Conservation (phyloP, 2,113 vertebrate species). For the Antechinus flavipes region DNA sequence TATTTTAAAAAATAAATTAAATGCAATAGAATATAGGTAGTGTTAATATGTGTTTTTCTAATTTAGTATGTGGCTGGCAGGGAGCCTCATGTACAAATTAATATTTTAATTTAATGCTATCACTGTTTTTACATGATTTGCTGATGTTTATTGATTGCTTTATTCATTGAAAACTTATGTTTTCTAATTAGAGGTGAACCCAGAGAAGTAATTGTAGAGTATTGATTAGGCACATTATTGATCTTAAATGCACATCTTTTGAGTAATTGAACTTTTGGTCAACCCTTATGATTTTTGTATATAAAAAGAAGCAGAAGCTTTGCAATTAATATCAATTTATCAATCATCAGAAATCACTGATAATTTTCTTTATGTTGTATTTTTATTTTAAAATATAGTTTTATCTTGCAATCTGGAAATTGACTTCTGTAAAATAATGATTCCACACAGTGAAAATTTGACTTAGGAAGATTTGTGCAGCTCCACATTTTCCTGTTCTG, state of each 20-base stretch:
- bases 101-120: not conserved
- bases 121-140: not conserved
- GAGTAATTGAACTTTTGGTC: not conserved
- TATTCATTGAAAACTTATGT: constrained; percentile 29
- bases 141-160: not conserved
- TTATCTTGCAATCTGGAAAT: constrained; percentile 41
- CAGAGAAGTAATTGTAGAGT: constrained; percentile 29
- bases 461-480: constrained; percentile 12
- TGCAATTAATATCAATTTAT: constrained; percentile 46
- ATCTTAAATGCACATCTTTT: constrained; percentile 42
- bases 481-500: not conserved
- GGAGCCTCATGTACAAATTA: not conserved
- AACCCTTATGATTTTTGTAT: constrained; percentile 17
- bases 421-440: constrained; percentile 50
- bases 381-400: constrained; percentile 45
- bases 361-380: constrained; percentile 43
- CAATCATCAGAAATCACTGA: constrained; percentile 49
- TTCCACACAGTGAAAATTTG: constrained; percentile 31
- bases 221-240: constrained; percentile 34
- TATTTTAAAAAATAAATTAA: not conserved
- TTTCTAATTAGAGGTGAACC: constrained; percentile 29
- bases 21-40: not conserved
- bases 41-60: not conserved
- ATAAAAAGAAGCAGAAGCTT: constrained; percentile 29
- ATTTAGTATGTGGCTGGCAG: not conserved